Evolutionary conservation across 1,140 invertebrate species (phyloP).

Genomic region (Caenorhabditis brenneri): DNA sequence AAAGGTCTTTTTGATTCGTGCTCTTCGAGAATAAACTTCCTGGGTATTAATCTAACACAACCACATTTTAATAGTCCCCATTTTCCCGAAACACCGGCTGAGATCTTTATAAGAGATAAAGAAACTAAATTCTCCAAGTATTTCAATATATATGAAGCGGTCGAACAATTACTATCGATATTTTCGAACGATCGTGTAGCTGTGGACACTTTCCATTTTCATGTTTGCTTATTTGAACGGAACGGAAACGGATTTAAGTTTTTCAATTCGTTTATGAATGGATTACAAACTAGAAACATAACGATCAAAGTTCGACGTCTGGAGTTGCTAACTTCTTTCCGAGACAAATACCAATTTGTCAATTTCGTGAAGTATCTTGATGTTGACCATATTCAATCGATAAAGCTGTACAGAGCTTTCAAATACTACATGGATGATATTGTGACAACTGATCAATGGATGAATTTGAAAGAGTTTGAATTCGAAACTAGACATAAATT

Average conservation of each 20-base stretch:
- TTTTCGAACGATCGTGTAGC: neutral
- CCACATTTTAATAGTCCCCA: neutral
- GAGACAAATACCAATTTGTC: neutral
- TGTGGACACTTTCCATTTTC: neutral
- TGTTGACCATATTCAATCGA: neutral
- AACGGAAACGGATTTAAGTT: neutral
- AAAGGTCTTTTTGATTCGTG: neutral
- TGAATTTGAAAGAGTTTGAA: neutral
- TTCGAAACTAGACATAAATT: neutral
- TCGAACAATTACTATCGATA: neutral
- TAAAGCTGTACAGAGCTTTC: neutral
- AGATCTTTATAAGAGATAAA: neutral
- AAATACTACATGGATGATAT: neutral
- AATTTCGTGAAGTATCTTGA: neutral
- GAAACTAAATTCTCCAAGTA: neutral
- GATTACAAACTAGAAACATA: neutral
- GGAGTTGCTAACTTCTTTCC: neutral
- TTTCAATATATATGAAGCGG: neutral
- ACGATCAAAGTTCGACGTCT: neutral
- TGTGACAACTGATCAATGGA: neutral
- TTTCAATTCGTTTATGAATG: neutral
- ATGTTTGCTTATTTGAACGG: neutral
- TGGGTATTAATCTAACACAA: neutral
- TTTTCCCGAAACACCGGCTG: neutral
- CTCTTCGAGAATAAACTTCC: neutral